Conservation (phyloP, 2,888 invertebrate species). For the Gari tellinella region DNA sequence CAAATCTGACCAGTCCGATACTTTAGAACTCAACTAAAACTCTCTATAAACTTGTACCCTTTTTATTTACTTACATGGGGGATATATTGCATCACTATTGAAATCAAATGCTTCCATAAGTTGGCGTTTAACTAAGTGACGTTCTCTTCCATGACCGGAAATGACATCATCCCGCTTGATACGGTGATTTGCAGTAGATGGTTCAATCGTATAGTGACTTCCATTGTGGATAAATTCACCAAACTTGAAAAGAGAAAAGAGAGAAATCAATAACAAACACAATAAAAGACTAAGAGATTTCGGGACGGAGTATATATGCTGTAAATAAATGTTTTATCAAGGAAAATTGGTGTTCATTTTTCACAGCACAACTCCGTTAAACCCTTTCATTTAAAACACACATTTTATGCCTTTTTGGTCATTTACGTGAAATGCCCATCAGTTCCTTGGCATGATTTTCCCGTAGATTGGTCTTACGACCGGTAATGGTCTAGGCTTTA, state of each 20-base stretch:
- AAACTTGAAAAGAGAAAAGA: conserved; percentile 27
- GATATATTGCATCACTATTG: conserved; percentile 39
- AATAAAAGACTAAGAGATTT: too few relatives aligned
- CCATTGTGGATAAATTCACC: conserved; percentile 39
- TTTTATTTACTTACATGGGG: conserved; percentile 47
- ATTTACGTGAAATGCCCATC: too few relatives aligned
- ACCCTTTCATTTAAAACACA: too few relatives aligned
- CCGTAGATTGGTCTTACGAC: neutral
- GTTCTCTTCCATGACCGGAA: neutral
- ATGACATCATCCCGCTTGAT: conserved; percentile 6
- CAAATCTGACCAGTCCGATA: too few relatives aligned
- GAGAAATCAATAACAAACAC: neutral
- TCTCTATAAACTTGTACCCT: too few relatives aligned
- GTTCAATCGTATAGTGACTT: conserved; percentile 43
- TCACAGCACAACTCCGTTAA: too few relatives aligned
- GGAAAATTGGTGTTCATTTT: too few relatives aligned
- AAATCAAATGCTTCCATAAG: conserved; percentile 32
- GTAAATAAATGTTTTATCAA: too few relatives aligned
- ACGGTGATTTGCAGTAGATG: conserved; percentile 10
- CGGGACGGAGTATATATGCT: too few relatives aligned
- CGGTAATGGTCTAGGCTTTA: neutral
- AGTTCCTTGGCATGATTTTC: too few relatives aligned
- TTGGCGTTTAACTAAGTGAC: conserved; percentile 33
- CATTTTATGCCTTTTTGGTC: too few relatives aligned
- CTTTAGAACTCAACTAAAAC: too few relatives aligned